phyloP scores from a whole-genome alignment of 2,113 vertebrate genomes.

The Neolamprologus variostigma region DNA sequence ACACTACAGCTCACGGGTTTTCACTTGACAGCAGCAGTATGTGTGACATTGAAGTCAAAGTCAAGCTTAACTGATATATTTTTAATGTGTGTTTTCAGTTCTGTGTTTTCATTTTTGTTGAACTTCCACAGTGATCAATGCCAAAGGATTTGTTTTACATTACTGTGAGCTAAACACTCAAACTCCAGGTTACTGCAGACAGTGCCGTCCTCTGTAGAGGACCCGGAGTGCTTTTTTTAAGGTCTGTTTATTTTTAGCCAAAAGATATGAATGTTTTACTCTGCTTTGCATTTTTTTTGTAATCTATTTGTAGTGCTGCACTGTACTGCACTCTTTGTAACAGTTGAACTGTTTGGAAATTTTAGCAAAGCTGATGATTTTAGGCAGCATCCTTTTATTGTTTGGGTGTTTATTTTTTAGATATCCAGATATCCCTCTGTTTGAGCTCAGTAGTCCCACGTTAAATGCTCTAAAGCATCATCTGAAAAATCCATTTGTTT shows the following conservation, averaged over 20 bases:
- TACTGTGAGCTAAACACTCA: background rate
- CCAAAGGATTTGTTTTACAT: conserved; percentile 64
- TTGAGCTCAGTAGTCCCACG: background rate
- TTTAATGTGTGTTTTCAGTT: conserved; percentile 3
- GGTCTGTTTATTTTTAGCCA: background rate
- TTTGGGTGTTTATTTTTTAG: background rate
- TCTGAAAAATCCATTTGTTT: background rate
- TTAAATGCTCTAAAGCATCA: background rate
- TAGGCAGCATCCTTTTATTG: background rate
- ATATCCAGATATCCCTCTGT: background rate
- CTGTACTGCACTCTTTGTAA: conserved; percentile 31
- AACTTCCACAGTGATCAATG: conserved; percentile 32
- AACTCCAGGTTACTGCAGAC: conserved; percentile 21
- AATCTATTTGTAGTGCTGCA: background rate
- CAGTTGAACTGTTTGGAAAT: conserved; percentile 63
- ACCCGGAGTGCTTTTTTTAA: background rate
- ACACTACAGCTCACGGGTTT: background rate
- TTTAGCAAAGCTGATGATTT: background rate
- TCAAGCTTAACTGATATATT: background rate
- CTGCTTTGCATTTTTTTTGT: background rate
- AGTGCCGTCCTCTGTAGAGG: background rate
- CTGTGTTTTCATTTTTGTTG: conserved; percentile 16
- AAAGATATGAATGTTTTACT: background rate
- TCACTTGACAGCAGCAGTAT: background rate
- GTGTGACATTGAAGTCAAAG: background rate